phyloP scores from a whole-genome alignment of 2,113 vertebrate species.

The Melierax canorus region DNA sequence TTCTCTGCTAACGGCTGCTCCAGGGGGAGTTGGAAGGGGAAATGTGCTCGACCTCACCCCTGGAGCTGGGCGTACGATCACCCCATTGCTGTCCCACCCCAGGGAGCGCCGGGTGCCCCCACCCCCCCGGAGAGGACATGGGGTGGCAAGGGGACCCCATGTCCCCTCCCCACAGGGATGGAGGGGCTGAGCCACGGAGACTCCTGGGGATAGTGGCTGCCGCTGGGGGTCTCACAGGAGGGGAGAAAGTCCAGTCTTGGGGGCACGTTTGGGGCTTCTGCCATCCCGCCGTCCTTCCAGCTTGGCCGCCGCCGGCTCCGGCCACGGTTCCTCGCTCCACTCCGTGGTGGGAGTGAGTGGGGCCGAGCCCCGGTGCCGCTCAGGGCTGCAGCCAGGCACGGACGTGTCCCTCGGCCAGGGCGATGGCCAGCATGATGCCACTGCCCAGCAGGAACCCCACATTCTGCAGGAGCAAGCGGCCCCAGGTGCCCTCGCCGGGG shows the following conservation, averaged over 20 bases:
- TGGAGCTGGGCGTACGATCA: rapidly evolving
- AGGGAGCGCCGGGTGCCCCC: neutral
- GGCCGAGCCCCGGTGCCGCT: neutral
- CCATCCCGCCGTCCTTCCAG: neutral
- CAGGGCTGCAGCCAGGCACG: constrained; percentile 39
- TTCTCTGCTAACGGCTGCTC: neutral
- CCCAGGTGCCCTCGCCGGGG: neutral
- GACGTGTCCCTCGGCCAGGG: constrained; percentile 76
- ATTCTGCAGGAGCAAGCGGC: constrained; percentile 72
- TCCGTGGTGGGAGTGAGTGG: rapidly evolving
- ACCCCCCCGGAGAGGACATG: neutral
- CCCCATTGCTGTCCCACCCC: neutral
- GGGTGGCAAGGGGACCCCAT: neutral
- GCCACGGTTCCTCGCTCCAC: neutral
- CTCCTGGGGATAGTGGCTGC: neutral
- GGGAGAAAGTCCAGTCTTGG: neutral
- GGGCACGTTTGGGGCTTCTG: neutral
- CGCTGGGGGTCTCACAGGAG: neutral
- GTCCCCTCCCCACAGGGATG: neutral
- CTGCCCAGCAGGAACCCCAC: constrained; percentile 76
- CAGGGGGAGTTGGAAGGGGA: neutral
- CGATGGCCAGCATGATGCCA: constrained; percentile 78
- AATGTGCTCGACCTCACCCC: rapidly evolving
- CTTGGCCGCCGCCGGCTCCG: neutral
- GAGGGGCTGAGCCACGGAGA: neutral